Evolutionary conservation across 2,113 vertebrate species (phyloP).

Genomic region (Scopus umbretta): DNA sequence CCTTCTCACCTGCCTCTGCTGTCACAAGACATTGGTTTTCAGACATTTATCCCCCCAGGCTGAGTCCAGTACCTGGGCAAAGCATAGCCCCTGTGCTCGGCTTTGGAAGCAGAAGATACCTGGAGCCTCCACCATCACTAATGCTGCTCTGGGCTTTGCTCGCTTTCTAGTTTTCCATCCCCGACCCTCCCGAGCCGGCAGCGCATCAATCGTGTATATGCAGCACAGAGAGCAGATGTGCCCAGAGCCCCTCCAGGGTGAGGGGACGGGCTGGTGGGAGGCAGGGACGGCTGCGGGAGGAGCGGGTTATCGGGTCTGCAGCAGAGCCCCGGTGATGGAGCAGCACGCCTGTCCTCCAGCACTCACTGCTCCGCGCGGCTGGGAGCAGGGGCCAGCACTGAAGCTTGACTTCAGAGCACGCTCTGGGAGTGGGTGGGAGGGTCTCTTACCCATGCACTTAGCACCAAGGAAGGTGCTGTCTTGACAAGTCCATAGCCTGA

Average conservation of each 20-base stretch:
- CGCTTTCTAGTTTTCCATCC: not conserved
- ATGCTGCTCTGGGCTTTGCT: not conserved
- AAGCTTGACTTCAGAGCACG: not conserved
- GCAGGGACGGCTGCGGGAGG: not conserved
- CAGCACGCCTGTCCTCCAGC: not conserved
- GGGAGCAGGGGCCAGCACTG: no score
- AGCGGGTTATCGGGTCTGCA: not conserved
- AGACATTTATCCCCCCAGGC: not conserved
- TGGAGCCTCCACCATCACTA: not conserved
- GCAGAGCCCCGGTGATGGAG: not conserved
- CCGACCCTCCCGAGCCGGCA: fast-evolving
- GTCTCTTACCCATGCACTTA: no score
- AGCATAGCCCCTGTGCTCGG: fast-evolving
- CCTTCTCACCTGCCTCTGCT: not conserved
- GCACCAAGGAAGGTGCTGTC: not conserved
- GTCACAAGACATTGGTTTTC: not conserved
- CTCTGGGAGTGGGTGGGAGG: not conserved
- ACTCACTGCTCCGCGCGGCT: fast-evolving
- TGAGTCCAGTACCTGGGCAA: not conserved
- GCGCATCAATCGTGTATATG: fast-evolving
- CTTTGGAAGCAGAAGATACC: not conserved
- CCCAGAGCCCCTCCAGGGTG: no score
- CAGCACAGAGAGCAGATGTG: not conserved
- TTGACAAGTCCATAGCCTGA: not conserved
- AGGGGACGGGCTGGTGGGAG: not conserved